Conservation (phyloP, 2,113 vertebrate genomes). For the Rattus rattus region DNA sequence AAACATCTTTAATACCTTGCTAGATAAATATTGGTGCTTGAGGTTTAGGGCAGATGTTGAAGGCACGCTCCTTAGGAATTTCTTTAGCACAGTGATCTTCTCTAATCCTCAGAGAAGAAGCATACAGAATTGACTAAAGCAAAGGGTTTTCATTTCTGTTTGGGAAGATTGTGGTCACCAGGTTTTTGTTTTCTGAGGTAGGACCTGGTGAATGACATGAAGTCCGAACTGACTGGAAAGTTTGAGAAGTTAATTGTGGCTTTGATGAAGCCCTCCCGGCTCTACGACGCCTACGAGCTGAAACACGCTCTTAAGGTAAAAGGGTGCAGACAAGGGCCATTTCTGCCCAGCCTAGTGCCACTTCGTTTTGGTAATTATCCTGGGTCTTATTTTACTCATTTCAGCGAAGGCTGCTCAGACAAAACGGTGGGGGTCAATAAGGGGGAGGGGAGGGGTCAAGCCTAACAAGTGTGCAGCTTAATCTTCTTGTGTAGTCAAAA, state of each 20-base stretch:
- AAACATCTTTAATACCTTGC: not conserved
- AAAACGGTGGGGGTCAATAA: not conserved
- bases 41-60: not conserved
- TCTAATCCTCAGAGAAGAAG: not conserved
- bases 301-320: conserved; percentile 95
- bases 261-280: conserved; percentile 90
- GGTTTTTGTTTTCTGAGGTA: conserved; percentile 76
- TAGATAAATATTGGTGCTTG: not conserved
- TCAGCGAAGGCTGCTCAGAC: not conserved
- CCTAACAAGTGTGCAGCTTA: not conserved
- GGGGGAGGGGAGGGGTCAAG: not conserved
- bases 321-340: not conserved
- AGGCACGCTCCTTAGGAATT: not conserved
- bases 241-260: conserved; percentile 94
- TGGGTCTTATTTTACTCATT: not conserved
- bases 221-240: conserved; percentile 95
- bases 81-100: not conserved
- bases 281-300: conserved; percentile 93
- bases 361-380: not conserved
- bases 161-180: not conserved
- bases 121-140: not conserved
- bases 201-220: conserved; percentile 94
- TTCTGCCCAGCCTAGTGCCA: rapidly evolving
- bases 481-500: not conserved
- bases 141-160: not conserved